A percentile compares a stretch with the other conserved stretches of the same genome.
phyloP scores from a whole-genome alignment of 2,113 vertebrate genomes.

The Spermophilus dauricus region DNA sequence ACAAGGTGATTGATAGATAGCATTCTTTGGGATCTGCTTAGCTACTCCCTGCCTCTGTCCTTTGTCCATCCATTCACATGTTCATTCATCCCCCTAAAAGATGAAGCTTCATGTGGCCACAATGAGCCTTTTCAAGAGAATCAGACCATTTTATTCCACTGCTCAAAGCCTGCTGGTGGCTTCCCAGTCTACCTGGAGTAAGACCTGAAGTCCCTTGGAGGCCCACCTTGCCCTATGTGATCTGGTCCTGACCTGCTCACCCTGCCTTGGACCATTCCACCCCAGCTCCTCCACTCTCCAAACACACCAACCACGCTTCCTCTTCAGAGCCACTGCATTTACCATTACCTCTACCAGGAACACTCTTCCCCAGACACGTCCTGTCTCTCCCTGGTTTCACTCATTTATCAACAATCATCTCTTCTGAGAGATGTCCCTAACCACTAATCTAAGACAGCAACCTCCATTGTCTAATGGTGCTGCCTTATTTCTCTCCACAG shows the following conservation, averaged over 20 bases:
- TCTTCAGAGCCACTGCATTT: not conserved
- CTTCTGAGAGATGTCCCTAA: no score
- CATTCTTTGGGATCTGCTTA: not conserved
- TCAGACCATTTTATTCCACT: not conserved
- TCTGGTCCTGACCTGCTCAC: not conserved
- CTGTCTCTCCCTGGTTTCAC: not conserved
- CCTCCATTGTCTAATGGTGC: not conserved
- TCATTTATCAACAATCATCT: no score
- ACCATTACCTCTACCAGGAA: not conserved
- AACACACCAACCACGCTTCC: no score
- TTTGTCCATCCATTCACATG: not conserved
- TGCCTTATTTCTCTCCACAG: not conserved
- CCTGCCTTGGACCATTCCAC: not conserved
- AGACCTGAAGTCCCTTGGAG: not conserved
- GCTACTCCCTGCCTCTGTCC: not conserved
- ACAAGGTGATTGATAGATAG: not conserved
- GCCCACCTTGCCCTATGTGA: not conserved
- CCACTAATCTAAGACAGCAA: not conserved
- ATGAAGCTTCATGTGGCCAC: not conserved
- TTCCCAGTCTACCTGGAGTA: not conserved
- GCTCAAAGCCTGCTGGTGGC: not conserved
- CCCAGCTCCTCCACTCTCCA: not conserved
- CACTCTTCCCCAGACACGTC: not conserved
- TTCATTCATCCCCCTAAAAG: not conserved
- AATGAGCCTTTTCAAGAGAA: not conserved